phyloP scores from a whole-genome alignment of 1,140 invertebrate genomes.

The Linepithema humile region DNA sequence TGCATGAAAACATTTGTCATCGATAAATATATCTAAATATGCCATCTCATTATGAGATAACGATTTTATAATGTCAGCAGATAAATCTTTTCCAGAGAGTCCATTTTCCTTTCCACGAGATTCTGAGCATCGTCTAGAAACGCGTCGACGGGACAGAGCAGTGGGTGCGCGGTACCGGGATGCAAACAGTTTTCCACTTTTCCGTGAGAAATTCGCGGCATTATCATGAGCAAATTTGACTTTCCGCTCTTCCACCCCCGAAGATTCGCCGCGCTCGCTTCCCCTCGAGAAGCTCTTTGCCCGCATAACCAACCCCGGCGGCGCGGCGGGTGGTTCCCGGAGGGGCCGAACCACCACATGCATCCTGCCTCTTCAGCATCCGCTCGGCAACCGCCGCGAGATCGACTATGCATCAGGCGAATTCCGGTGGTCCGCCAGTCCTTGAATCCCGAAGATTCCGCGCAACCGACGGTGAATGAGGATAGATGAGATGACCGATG shows the following conservation, averaged over 20 bases:
- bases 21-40: background rate
- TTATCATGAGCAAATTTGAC: slow-evolving; percentile 80
- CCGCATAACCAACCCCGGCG: slow-evolving; percentile 49
- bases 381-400: slow-evolving; percentile 56
- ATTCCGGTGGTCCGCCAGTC: slow-evolving; percentile 51
- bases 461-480: slow-evolving; percentile 28
- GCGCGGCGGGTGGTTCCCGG: slow-evolving; percentile 13
- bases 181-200: slow-evolving; percentile 71
- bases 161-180: slow-evolving; percentile 17
- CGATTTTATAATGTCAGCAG: slow-evolving; percentile 22
- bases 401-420: slow-evolving; percentile 78
- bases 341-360: slow-evolving; percentile 33
- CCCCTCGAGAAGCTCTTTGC: slow-evolving; percentile 1
- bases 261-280: slow-evolving; percentile 5
- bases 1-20: background rate
- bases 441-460: slow-evolving; percentile 1
- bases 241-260: slow-evolving; percentile 59
- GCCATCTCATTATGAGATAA: background rate
- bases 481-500: background rate
- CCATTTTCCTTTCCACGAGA: slow-evolving; percentile 58
- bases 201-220: slow-evolving; percentile 67
- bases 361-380: slow-evolving; percentile 61
- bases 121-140: slow-evolving; percentile 5
- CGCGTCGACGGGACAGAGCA: slow-evolving; percentile 8
- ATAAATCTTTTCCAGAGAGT: slow-evolving; percentile 19